Conservation (phyloP, 2,888 invertebrate genomes). For the Diachrysia chrysitis region DNA sequence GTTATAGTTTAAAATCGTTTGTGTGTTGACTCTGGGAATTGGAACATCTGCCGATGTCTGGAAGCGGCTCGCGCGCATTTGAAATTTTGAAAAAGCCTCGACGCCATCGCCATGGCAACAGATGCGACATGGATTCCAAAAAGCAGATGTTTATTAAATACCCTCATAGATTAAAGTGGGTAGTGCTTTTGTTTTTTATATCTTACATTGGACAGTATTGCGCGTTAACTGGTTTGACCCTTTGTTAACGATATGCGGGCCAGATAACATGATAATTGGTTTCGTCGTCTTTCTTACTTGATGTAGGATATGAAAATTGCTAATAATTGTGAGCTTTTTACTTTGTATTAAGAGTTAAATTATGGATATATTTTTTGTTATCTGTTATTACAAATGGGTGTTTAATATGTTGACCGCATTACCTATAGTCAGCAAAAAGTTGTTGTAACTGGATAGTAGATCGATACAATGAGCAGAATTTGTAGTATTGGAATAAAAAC, state of each 20-base stretch:
- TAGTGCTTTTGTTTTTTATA: slow-evolving; percentile 84
- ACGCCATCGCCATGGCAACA: slow-evolving; percentile 79
- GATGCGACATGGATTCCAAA: slow-evolving; percentile 88
- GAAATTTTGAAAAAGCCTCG: slow-evolving; percentile 84
- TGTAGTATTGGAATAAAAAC: slow-evolving; percentile 35
- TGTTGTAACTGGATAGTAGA: slow-evolving; percentile 46
- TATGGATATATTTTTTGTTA: slow-evolving; percentile 41
- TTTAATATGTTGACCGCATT: slow-evolving; percentile 25
- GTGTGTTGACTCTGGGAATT: slow-evolving; percentile 47
- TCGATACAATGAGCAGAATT: slow-evolving; percentile 20
- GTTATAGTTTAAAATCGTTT: slow-evolving; percentile 62
- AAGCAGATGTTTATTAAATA: slow-evolving; percentile 88
- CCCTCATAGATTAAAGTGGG: slow-evolving; percentile 85
- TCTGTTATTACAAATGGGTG: slow-evolving; percentile 41
- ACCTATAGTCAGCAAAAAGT: slow-evolving; percentile 36
- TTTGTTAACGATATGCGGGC: slow-evolving; percentile 81
- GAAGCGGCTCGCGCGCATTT: slow-evolving; percentile 84
- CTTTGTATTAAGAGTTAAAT: slow-evolving; percentile 41
- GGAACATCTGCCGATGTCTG: slow-evolving; percentile 84
- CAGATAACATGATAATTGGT: slow-evolving; percentile 78
- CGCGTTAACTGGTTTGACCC: slow-evolving; percentile 82
- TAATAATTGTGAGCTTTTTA: slow-evolving; percentile 58
- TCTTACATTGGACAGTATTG: slow-evolving; percentile 80
- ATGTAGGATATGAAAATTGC: slow-evolving; percentile 67
- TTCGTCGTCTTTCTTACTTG: slow-evolving; percentile 68